Evolutionary conservation across 1,140 invertebrate genomes (phyloP), one percentile per base, ranked within the genome.

Genomic region (Drepana arcuata): DNA sequence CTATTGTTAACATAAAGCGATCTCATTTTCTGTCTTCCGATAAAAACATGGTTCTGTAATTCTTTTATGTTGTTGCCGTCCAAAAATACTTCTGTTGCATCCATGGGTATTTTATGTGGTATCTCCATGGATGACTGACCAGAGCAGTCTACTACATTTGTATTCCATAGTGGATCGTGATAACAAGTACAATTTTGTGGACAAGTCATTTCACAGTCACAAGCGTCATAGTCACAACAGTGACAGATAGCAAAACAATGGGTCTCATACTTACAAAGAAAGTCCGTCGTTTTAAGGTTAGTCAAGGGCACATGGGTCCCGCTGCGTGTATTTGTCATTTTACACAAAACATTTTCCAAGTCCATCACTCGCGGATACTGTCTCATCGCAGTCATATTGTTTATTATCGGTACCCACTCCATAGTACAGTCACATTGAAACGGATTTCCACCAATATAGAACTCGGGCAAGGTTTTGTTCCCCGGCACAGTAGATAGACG

Each of bases 161-260:
- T 93, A 43, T 92, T 93, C 94, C 95, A 96, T 9, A 94, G 92
- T 68, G 94, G 92, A 61, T 96, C 94, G 80, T 95, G 92, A 74
- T 95, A 96, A 66, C 95, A 97, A 41, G 92, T 92, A 82, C 95
- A 97, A 63, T 95, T 94, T 44, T 88, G 88, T 1, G 95, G 95
- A 61, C 95, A 97, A 2, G 92, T 95, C 94, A 96, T 96, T 82
- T 96, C 93, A 79, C 95, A 97, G 75, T 97, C 95, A 75, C 95
- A 97, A 29, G 94, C 94, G 68, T 96, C 94, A 68, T 95, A 96
- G 56, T 97, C 95, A 67, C 95, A 97, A 79, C 95, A 97, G 57
- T 95, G 93, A 66, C 95, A 97, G 28, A 96, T 81, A 10, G 95
- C 91, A 77, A 96, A 96, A 83, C 95, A 97, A 78, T 97, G 95